Conservation (phyloP, 2,113 vertebrate species). For the Illadopsis cleaveri region DNA sequence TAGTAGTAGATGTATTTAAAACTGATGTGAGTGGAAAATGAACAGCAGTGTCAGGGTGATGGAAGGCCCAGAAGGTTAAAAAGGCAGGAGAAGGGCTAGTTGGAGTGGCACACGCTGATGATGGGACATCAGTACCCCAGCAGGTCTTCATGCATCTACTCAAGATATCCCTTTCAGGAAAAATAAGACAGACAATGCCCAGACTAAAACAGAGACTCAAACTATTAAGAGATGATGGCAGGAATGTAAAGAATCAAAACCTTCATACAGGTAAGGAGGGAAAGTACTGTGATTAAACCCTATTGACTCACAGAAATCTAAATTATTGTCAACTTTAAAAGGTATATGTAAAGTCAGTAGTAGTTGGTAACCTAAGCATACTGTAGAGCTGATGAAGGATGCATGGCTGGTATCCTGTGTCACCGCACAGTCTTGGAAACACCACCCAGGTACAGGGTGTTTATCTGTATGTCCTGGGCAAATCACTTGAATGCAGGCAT, state of each 20-base stretch:
- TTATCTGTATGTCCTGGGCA: rapidly evolving
- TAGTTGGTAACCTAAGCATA: background rate
- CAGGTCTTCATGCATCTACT: background rate
- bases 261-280: background rate
- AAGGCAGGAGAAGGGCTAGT: background rate
- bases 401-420: background rate
- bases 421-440: background rate
- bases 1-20: background rate
- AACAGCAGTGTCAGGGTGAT: rapidly evolving
- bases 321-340: background rate
- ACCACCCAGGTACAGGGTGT: background rate
- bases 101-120: background rate
- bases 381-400: background rate
- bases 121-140: background rate
- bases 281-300: background rate
- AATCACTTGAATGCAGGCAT: background rate
- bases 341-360: background rate
- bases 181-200: background rate
- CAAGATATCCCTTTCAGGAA: background rate
- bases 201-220: background rate
- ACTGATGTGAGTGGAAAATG: background rate
- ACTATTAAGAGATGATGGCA: background rate
- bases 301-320: background rate
- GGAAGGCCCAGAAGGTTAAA: background rate
- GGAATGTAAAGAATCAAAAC: background rate